Conservation (phyloP, 37 sponge, comb jelly and placozoan genomes). For the Spongilla lacustris region DNA sequence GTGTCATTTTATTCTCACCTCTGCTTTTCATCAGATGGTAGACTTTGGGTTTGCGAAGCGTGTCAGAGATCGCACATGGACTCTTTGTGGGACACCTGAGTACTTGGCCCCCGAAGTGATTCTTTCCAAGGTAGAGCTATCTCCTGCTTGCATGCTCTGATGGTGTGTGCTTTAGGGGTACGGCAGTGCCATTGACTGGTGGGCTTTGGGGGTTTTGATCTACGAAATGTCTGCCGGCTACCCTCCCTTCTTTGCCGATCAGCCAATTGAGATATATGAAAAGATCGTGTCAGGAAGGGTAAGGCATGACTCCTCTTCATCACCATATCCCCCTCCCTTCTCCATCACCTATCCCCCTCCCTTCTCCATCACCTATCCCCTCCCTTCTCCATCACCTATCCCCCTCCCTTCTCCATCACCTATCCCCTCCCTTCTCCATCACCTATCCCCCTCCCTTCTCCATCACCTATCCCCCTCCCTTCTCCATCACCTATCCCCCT, state of each 20-base stretch:
- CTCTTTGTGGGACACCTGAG: slow-evolving; percentile 99
- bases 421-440: no score
- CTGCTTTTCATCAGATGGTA: slow-evolving; percentile 59
- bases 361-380: no score
- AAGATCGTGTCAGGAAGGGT: slow-evolving; percentile 99
- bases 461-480: background rate
- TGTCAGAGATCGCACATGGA: slow-evolving; percentile 97
- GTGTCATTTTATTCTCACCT: background rate
- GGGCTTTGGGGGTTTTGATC: slow-evolving; percentile 98
- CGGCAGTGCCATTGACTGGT: slow-evolving; percentile 99
- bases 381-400: no score
- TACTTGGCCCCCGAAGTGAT: slow-evolving; percentile 97
- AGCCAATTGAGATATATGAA: slow-evolving; percentile 99
- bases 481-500: background rate
- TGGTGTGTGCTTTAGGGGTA: slow-evolving; percentile 75
- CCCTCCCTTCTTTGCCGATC: slow-evolving; percentile 99
- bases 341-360: background rate
- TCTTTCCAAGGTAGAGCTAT: slow-evolving; percentile 59
- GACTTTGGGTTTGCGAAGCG: slow-evolving; percentile 99
- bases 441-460: background rate
- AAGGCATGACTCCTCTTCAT: background rate
- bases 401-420: no score
- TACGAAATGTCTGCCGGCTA: slow-evolving; percentile 99
- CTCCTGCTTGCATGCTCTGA: background rate
- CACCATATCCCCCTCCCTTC: background rate